phyloP scores from a whole-genome alignment of 2,797 vertebrate species.

The Bradypus variegatus region DNA sequence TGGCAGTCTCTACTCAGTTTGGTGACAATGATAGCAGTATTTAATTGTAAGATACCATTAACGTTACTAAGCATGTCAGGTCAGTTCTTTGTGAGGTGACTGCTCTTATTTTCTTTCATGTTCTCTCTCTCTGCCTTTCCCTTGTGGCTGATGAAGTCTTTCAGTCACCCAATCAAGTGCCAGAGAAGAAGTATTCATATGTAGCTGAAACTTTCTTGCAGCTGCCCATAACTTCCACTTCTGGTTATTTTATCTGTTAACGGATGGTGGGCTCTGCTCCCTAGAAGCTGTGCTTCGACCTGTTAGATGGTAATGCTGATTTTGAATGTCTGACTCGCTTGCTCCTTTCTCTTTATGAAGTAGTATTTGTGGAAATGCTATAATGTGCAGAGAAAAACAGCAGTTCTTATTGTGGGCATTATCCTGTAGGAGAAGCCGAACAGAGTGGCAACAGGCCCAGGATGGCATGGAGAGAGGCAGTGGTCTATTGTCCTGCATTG shows the following conservation, averaged over 20 bases:
- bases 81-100: background rate
- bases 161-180: background rate
- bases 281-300: background rate
- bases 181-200: background rate
- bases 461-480: background rate
- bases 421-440: background rate
- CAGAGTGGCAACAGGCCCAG: background rate
- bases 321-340: background rate
- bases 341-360: background rate
- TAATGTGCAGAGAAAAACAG: background rate
- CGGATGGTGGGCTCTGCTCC: background rate
- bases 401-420: background rate
- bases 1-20: background rate
- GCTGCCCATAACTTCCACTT: constrained; percentile 6
- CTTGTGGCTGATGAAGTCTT: constrained; percentile 6
- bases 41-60: constrained; percentile 28
- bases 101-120: constrained; percentile 24
- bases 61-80: background rate
- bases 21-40: background rate
- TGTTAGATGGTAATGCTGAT: background rate
- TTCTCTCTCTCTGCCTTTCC: background rate
- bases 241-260: background rate
- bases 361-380: background rate
- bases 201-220: constrained; percentile 18
- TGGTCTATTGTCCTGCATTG: constrained; percentile 32